Conservation (phyloP, 2,113 vertebrate genomes). For the Gymnogyps californianus region DNA sequence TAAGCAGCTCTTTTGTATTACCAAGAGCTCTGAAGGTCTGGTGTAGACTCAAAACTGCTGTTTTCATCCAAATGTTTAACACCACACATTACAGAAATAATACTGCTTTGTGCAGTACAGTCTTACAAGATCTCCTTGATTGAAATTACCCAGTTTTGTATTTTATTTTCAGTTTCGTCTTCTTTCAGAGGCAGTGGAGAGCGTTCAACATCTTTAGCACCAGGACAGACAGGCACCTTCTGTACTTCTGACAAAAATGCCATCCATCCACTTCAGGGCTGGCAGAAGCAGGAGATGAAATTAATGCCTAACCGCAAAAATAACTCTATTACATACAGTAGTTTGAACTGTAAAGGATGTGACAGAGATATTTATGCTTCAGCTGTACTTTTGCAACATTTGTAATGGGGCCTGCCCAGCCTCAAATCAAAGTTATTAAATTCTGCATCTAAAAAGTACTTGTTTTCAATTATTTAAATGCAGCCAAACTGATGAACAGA, state of each 20-base stretch:
- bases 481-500: not conserved
- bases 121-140: not conserved
- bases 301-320: not conserved
- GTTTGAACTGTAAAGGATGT: not conserved
- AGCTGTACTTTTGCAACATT: not conserved
- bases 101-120: not conserved
- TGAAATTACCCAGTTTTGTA: not conserved
- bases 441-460: not conserved
- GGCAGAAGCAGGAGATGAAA: not conserved
- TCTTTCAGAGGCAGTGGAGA: not conserved
- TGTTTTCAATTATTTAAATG: not conserved
- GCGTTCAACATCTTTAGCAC: not conserved
- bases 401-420: not conserved
- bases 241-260: not conserved
- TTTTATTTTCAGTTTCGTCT: constrained; percentile 27
- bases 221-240: not conserved
- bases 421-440: not conserved
- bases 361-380: not conserved
- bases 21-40: not conserved
- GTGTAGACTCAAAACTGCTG: not conserved
- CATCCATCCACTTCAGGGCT: not conserved
- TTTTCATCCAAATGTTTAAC: not conserved
- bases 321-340: not conserved
- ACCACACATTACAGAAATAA: not conserved
- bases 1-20: not conserved